Evolutionary conservation across 2,113 vertebrate genomes (phyloP), one percentile per base, ranked within the genome.

Genomic region (Nycticorax nycticorax): DNA sequence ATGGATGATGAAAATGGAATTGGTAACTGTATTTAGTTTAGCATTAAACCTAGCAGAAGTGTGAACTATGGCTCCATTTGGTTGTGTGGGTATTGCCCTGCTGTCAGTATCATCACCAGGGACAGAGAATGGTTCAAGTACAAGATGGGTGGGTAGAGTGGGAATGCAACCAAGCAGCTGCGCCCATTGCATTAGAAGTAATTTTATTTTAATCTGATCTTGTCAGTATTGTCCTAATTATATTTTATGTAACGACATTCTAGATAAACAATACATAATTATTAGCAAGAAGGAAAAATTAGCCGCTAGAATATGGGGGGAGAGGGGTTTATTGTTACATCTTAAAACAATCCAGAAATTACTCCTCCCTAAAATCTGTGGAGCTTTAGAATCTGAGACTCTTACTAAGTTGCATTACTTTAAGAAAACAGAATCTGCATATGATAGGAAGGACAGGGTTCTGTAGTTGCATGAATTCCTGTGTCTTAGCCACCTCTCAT

Each of bases 161-260:
- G 66, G 80, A 89, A 91, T 48, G 76, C 37, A 85, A 97, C 47
- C 68, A 89, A 75, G 77, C 76, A 91, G 91, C 77, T 95, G 94
- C 0, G 0, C 68, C 27, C 76, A 53, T 68, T 64, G 48, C 69
- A 50, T 87, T 68, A 68, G n/a, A 83, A 88, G 47, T 69, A 87
- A 87, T 86, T 95, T 88, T 80, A 90, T 78, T 94, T 95, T 87
- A 89, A 89, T 95, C 80, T 87, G 66, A 84, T 85, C 66, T 85
- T 7, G 2, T 74, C 37, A 24, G n/a, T 64, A 48, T 76, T 87
- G 56, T 88, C 45, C 81, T 95, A 90, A 88, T 94, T 93, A 57
- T 87, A 45, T 76, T 92, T 94, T 81, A 87, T 75, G 53, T 87
- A 93, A 94, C 33, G 15, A 37, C n/a, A 43, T 76, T 87, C 30